Base-by-base conservation (phyloP, 1,140 invertebrate species). In the Drosophila ficusphila region DNA sequence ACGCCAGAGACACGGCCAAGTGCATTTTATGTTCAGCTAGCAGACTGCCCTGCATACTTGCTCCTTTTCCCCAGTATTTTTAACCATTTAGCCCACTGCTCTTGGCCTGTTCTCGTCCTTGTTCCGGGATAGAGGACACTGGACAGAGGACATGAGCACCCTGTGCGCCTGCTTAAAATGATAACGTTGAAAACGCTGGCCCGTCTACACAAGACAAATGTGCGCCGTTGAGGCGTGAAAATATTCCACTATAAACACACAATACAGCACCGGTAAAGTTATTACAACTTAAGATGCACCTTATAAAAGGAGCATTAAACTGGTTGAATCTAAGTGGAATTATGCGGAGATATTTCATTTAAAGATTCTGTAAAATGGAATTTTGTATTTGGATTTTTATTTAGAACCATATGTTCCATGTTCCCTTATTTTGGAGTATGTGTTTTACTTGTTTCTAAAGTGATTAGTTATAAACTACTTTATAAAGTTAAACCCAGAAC, bases 201-300 rank as follows among this genome's bases (percentile, higher is more conserved):
- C 70, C 64, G 79, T 73, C 71, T 57, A 68, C 54, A 69, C 49
- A 86, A 86, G 81, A 86, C 81, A 88, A 86, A 86, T 86, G 81
- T 86, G 81, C 83, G 62, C 81, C 60, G 88, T 81, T 86, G 81
- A 86, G 81, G 81, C 81, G 81, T 86, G 82, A 86, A 86, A 86
- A 86, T 81, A 86, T 86, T 86, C 62, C 68, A 88, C 82, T 77
- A 86, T 88, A 81, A 81, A 86, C 85, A 81, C 76, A 76, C 62
- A 88, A 33, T 34, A 38, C 48, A 53, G 21, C 42, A 33, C 3
- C 11, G 6, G 21, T 8, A n/a, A 27, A 19, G 19, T 6, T 19
- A 27, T 19, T 19, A 61, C 33, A 12, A 58, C 9, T 46, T 6
- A n/a, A 0, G 1, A 11, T 19, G 19, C 0, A 2, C 6, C 3